phyloP scores from a whole-genome alignment of 2,113 vertebrate genomes.

The Addax nasomaculatus region DNA sequence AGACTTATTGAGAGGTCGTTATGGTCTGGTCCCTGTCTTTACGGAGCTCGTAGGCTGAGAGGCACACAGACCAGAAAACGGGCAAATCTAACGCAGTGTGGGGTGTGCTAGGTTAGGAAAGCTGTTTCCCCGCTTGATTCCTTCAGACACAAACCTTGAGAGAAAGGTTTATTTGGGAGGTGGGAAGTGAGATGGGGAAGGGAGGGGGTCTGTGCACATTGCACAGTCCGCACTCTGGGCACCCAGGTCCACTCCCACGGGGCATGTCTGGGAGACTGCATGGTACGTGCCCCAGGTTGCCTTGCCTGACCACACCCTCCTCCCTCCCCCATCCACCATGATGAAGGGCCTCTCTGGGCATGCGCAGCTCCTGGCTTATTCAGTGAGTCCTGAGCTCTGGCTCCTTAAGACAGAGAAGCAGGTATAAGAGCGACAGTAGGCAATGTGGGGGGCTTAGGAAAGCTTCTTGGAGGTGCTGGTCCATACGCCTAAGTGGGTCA shows the following conservation, averaged over 20 bases:
- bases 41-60: neutral
- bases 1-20: neutral
- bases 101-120: rapidly evolving
- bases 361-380: rapidly evolving
- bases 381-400: neutral
- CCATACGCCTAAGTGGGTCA: rapidly evolving
- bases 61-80: neutral
- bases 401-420: neutral
- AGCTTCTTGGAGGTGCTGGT: neutral
- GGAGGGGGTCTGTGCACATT: rapidly evolving
- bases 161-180: neutral
- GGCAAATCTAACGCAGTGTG: rapidly evolving
- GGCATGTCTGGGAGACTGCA: neutral
- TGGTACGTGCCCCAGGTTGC: rapidly evolving
- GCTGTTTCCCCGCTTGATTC: too few species aligned
- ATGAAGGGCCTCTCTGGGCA: neutral
- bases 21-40: neutral
- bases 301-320: neutral
- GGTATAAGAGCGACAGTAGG: neutral
- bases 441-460: neutral
- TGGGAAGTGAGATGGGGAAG: too few species aligned
- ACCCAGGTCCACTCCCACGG: neutral
- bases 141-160: neutral
- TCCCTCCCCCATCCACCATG: neutral
- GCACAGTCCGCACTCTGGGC: rapidly evolving